Evolutionary conservation across 2,888 invertebrate species (phyloP).

Genomic region (Eupithecia subumbrata): DNA sequence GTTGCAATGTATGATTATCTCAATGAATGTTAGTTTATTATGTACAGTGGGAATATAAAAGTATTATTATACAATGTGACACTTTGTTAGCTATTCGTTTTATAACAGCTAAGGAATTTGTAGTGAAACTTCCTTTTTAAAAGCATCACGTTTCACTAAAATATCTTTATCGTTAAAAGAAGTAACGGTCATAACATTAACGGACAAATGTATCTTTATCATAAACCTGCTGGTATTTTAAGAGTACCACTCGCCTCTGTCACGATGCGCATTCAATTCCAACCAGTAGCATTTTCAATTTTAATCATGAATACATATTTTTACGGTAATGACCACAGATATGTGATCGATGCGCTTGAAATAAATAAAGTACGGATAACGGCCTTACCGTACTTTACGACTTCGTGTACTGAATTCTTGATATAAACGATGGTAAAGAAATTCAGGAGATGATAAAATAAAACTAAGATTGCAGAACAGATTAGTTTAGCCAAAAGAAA

Average conservation of each 20-base stretch:
- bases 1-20: conserved; percentile 11
- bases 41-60: background rate
- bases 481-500: conserved; percentile 13
- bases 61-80: background rate
- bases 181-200: conserved; percentile 44
- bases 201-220: conserved; percentile 39
- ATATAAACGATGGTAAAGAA: conserved; percentile 28
- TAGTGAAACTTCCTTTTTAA: conserved; percentile 27
- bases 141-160: conserved; percentile 37
- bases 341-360: conserved; percentile 42
- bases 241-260: conserved; percentile 37
- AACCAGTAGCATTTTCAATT: conserved; percentile 42
- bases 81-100: background rate
- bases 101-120: background rate
- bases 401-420: conserved; percentile 35
- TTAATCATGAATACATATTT: conserved; percentile 44
- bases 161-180: conserved; percentile 32
- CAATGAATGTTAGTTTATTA: background rate
- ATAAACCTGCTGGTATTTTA: conserved; percentile 38
- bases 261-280: conserved; percentile 37
- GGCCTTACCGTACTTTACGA: conserved; percentile 34
- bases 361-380: conserved; percentile 39
- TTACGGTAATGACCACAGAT: conserved; percentile 37
- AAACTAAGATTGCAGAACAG: background rate
- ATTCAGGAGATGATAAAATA: background rate